Conservation (phyloP, 1,140 invertebrate species). For the Psilanteris sp. region DNA sequence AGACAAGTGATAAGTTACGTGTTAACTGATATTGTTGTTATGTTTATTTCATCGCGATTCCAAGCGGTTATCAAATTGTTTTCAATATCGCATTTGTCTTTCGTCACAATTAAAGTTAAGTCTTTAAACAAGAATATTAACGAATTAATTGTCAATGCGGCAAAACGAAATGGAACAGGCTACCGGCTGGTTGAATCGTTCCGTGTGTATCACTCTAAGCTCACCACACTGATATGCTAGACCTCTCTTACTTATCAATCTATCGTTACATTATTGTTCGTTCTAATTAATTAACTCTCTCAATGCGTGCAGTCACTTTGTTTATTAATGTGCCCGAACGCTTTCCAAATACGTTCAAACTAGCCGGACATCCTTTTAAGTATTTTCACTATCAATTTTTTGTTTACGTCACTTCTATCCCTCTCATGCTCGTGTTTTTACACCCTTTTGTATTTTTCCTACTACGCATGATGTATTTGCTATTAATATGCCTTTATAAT, state of each 20-base stretch:
- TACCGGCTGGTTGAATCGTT: conserved; percentile 58
- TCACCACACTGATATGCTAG: conserved; percentile 79
- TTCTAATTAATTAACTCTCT: conserved; percentile 54
- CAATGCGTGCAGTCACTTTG: conserved; percentile 28
- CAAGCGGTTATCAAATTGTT: neutral
- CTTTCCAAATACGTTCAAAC: conserved; percentile 3
- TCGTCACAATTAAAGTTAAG: too few relatives aligned
- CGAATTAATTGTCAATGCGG: too few relatives aligned
- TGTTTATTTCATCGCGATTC: too few relatives aligned
- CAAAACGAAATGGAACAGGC: conserved; percentile 37
- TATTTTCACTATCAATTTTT: conserved; percentile 37
- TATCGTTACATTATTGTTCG: conserved; percentile 63
- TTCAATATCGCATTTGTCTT: too few relatives aligned
- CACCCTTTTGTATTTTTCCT: conserved; percentile 14
- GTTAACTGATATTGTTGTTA: too few relatives aligned
- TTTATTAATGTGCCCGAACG: conserved; percentile 11
- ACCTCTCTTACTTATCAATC: conserved; percentile 67
- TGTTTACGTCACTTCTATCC: conserved; percentile 3
- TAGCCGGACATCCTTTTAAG: neutral
- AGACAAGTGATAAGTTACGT: too few relatives aligned
- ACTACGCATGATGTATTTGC: conserved; percentile 47
- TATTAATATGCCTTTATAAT: conserved; percentile 57
- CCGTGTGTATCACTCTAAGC: conserved; percentile 71
- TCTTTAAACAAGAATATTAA: too few relatives aligned
- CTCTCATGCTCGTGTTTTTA: conserved; percentile 14